Evolutionary conservation across 2,888 invertebrate genomes (phyloP), one percentile per base, ranked within the genome.

Genomic region (Aquatica leii): DNA sequence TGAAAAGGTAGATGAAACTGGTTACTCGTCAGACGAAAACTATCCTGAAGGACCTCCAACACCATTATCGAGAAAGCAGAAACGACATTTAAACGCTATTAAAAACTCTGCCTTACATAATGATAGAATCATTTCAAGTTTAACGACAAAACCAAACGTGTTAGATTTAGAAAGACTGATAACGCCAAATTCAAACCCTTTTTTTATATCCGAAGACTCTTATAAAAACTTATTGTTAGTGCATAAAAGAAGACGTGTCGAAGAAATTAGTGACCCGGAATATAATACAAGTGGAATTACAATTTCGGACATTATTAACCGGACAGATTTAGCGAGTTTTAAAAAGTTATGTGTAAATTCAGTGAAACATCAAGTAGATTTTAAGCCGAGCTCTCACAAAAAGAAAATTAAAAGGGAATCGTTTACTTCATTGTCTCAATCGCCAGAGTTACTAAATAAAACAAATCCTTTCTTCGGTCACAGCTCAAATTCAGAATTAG

Each of bases 231-330:
- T 93, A 80, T 78, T 95, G 17, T 80, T 86, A 31, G 85, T 87
- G 48, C 94, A 94, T 76, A 90, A 90, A 76, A 85, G 87, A 63
- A 84, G 92, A 68, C 88, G 92, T 79, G 81, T 88, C 40, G 88
- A 88, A 62, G 87, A 88, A 76, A 88, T 90, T 88, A 85, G 86
- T 73, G 89, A 91, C 77, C 89, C 91, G 14, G 93, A 93, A 78
- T 83, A 93, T 54, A 90, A 91, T 73, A 92, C 90, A 11, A 86
- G 87, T 71, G 92, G 90, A 51, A 90, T 95, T 70, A 88, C 89
- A 6, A 80, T 95, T 55, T 87, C 90, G 71, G 94, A 90, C 81
- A 85, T 90, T 74, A 86, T 85, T 73, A 81, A 78, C 58, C 78
- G 88, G 70, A 77, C 81, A 9, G 80, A 78, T 69, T 72, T 82